Conservation (phyloP, 1,140 invertebrate genomes). For the Agrypnia vestita region DNA sequence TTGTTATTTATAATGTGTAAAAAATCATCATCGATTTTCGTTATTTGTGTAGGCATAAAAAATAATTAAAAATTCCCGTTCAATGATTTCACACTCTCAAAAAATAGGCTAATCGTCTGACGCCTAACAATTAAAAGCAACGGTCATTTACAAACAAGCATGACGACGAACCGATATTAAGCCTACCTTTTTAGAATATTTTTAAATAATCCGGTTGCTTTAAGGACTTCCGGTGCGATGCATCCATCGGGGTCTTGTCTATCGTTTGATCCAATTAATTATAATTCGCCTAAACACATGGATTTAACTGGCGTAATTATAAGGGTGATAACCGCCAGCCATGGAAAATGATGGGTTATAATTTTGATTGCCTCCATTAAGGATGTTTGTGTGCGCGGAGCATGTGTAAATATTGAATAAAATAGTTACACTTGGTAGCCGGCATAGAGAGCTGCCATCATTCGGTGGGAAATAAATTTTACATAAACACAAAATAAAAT, state of each 20-base stretch:
- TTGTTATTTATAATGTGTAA: too few species aligned
- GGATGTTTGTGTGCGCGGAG: conserved; percentile 8
- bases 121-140: too few species aligned
- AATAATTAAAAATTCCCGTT: too few species aligned
- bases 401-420: conserved; percentile 25
- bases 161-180: too few species aligned
- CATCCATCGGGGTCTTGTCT: neutral
- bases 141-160: too few species aligned
- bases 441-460: neutral
- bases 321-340: neutral
- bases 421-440: neutral
- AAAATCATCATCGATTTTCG: too few species aligned
- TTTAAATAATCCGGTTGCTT: conserved; percentile 8
- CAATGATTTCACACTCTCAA: too few species aligned
- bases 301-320: conserved; percentile 38
- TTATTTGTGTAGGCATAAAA: too few species aligned
- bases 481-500: neutral
- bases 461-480: conserved; percentile 10
- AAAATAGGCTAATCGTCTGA: too few species aligned
- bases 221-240: conserved; percentile 19
- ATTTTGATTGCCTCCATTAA: conserved; percentile 24
- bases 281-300: conserved; percentile 25
- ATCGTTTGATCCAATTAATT: conserved; percentile 40
- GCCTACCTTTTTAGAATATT: too few species aligned
- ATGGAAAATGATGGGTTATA: conserved; percentile 27